These are phyloP conservation scores for Synaphobranchus kaupii DNA, from an alignment of 2,797 vertebrate genomes.

Conservation along the genomic window DNA sequence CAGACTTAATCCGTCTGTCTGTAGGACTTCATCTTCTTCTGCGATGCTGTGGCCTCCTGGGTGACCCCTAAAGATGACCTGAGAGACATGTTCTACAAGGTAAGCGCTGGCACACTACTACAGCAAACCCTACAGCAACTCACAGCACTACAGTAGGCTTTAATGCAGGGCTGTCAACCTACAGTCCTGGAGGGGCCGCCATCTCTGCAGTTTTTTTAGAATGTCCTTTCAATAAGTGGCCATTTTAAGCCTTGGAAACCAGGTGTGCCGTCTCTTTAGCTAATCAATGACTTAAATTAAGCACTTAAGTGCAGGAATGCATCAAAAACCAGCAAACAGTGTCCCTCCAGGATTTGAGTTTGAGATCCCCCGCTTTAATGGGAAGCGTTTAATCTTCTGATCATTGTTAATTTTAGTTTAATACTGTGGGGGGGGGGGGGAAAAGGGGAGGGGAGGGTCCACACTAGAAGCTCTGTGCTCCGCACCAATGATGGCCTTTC, in stretches of 20 bases:
- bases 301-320: no score
- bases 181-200: no score
- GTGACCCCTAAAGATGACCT: conserved; percentile 92
- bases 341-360: no score
- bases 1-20: conserved; percentile 26
- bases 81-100: conserved; percentile 97
- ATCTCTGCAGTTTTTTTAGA: no score
- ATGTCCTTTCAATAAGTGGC: no score
- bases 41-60: conserved; percentile 94
- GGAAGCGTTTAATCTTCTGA: neutral
- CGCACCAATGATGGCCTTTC: neutral
- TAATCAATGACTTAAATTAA: no score
- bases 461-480: neutral
- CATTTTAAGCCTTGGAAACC: no score
- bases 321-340: no score
- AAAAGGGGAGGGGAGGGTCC: no score
- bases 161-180: neutral
- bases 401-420: neutral
- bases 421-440: no score
- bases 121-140: neutral
- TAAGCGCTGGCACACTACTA: conserved; percentile 46
- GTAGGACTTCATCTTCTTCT: conserved; percentile 96
- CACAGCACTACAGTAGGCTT: no score
- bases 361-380: neutral
- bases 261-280: no score